Conservation (phyloP, 2,888 invertebrate species). For the Archips xylosteana region DNA sequence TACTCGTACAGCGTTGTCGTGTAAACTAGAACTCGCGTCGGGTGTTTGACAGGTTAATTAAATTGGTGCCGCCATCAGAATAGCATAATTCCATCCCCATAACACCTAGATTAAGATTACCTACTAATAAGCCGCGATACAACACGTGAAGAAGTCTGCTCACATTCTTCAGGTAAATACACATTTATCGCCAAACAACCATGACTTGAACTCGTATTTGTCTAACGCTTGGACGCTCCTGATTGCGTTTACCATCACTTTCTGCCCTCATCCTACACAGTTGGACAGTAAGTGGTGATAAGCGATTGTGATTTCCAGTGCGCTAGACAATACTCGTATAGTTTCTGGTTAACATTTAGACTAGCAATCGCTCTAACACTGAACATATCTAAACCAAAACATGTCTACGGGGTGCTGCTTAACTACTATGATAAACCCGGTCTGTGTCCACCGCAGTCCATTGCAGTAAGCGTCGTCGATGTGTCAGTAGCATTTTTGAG, state of each 20-base stretch:
- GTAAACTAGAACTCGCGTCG: conserved; percentile 13
- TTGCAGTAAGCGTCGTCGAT: conserved; percentile 26
- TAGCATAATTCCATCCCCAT: not conserved
- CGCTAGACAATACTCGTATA: too few species aligned
- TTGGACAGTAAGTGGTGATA: too few species aligned
- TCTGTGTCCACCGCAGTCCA: conserved; percentile 19
- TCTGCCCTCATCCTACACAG: too few species aligned
- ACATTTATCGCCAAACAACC: conserved; percentile 10
- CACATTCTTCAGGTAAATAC: not conserved
- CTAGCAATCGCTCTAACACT: conserved; percentile 36
- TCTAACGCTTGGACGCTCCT: not conserved
- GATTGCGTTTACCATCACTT: too few species aligned
- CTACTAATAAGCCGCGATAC: not conserved
- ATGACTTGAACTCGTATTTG: not conserved
- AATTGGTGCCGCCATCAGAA: conserved; percentile 1
- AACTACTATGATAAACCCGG: conserved; percentile 32
- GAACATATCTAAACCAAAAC: conserved; percentile 34
- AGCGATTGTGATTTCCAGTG: too few species aligned
- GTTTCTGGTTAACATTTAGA: conserved; percentile 23
- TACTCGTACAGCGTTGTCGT: not conserved
- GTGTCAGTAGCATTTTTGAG: conserved; percentile 31
- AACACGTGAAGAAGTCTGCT: not conserved
- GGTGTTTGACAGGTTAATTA: conserved; percentile 8
- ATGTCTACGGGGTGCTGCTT: conserved; percentile 36
- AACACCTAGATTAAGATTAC: conserved; percentile 3